Base-by-base conservation (phyloP, 2,888 invertebrate species). In the Xanthorhoe designata region DNA sequence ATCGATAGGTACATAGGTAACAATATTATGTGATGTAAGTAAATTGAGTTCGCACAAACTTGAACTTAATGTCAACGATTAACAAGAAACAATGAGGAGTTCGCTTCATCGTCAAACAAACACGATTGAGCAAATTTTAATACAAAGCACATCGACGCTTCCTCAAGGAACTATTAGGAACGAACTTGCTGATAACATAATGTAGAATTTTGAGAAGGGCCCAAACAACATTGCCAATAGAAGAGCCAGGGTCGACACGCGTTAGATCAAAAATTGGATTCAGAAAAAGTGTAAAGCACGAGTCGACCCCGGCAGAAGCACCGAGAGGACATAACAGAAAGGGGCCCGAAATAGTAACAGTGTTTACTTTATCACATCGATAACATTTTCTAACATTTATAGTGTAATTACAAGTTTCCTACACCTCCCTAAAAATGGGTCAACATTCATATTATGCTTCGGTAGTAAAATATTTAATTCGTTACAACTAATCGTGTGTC, bases 381-480 rank as follows among this genome's bases (percentile, higher is more conserved):
- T 85, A 86, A 88, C 86, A 80, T 73, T 77, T 84, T 87, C 87
- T 88, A 89, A 90, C 86, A 90, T 87, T 83, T 78, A 88, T 81
- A 78, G 87, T 90, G 87, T 89, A 90, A 78, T 83, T 83, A 84
- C 86, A 88, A 79, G 80, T 73, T 78, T 71, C 68, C 75, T 79
- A 81, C 72, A 85, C 74, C 83, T 85, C 88, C 89, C 84, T 83
- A 83, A 86, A 32, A 85, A 82, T 78, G 88, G 90, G 85, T 82
- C 85, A 90, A 92, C 90, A 87, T 86, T 81, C 56, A 88, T 89
- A 90, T 86, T 89, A 90, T 86, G 89, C 81, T 88, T 73, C 86
- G 82, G 87, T 92, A 92, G 81, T 92, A 92, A 93, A 93, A 92
- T 92, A 92, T 90, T 64, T 87, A 86, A 87, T 91, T 91, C 87